These are phyloP conservation scores for Apocrypta bakeri DNA, from an alignment of 1,140 invertebrate species.

Conservation along the genomic window DNA sequence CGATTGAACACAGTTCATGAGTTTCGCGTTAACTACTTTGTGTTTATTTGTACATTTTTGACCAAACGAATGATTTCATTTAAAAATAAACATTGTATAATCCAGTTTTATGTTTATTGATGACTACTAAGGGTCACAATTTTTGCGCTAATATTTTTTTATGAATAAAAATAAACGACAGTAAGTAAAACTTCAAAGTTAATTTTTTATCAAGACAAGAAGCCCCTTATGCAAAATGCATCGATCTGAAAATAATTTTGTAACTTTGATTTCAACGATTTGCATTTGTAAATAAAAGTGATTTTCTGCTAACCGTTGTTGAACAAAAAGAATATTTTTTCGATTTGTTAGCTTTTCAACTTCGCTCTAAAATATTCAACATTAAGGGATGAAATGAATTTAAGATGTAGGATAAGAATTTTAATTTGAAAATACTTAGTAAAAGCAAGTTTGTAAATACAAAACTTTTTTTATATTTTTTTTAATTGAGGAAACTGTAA, in stretches of 20 bases:
- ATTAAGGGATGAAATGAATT: slow-evolving; percentile 38
- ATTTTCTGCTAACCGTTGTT: slow-evolving; percentile 47
- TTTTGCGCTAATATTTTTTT: slow-evolving; percentile 52
- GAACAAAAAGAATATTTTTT: slow-evolving; percentile 34
- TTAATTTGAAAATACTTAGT: slow-evolving; percentile 42
- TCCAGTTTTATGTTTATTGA: slow-evolving; percentile 48
- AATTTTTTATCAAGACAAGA: slow-evolving; percentile 41
- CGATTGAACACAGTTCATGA: too few relatives aligned
- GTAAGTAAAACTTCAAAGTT: slow-evolving; percentile 49
- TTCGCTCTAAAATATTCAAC: slow-evolving; percentile 30
- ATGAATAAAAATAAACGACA: slow-evolving; percentile 51
- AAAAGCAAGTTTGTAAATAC: slow-evolving; percentile 45
- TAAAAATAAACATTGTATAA: slow-evolving; percentile 40
- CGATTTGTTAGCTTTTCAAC: slow-evolving; percentile 30
- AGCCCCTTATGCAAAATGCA: slow-evolving; percentile 43
- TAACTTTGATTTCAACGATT: slow-evolving; percentile 51
- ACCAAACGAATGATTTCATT: slow-evolving; percentile 43
- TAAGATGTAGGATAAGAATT: slow-evolving; percentile 29
- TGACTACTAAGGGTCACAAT: slow-evolving; percentile 42
- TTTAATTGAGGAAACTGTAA: slow-evolving; percentile 34
- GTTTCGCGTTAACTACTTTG: slow-evolving; percentile 38
- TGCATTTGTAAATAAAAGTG: slow-evolving; percentile 51
- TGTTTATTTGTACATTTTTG: slow-evolving; percentile 49
- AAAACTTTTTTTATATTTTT: slow-evolving; percentile 41
- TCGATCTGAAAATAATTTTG: slow-evolving; percentile 45